These are phyloP conservation scores for Latrodectus elegans DNA, from an alignment of 2,888 invertebrate species.

Conservation along the genomic window DNA sequence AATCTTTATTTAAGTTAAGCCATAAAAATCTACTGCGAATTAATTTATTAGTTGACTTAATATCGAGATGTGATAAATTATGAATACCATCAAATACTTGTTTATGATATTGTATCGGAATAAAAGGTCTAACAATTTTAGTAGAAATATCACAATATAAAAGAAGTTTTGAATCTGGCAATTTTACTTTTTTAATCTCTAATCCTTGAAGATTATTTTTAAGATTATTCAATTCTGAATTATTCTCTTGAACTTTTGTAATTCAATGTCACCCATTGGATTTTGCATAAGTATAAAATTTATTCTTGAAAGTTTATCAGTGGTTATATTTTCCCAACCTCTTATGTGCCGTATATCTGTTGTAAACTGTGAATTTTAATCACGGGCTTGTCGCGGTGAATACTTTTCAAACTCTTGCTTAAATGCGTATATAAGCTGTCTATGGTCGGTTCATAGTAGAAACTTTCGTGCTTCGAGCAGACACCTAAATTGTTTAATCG, in stretches of 20 bases:
- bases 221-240: not conserved
- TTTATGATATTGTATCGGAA: no score
- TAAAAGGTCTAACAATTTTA: no score
- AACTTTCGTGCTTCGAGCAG: not conserved
- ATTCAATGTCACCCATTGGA: not conserved
- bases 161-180: no score
- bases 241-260: no score
- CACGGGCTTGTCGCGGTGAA: not conserved
- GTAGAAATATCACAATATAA: no score
- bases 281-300: not conserved
- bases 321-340: not conserved
- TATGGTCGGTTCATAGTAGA: not conserved
- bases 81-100: not conserved
- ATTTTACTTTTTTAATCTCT: not conserved
- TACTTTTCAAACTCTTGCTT: not conserved
- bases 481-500: not conserved
- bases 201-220: not conserved
- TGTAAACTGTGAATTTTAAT: not conserved
- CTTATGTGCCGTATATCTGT: not conserved
- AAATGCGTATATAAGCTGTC: not conserved
- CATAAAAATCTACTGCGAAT: not conserved
- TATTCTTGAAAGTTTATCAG: not conserved
- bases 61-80: constrained; percentile 3
- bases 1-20: not conserved
- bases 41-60: no score